These are phyloP conservation scores for Penaeus vannamei DNA, from an alignment of 1,140 invertebrate species.

Conservation along the genomic window DNA sequence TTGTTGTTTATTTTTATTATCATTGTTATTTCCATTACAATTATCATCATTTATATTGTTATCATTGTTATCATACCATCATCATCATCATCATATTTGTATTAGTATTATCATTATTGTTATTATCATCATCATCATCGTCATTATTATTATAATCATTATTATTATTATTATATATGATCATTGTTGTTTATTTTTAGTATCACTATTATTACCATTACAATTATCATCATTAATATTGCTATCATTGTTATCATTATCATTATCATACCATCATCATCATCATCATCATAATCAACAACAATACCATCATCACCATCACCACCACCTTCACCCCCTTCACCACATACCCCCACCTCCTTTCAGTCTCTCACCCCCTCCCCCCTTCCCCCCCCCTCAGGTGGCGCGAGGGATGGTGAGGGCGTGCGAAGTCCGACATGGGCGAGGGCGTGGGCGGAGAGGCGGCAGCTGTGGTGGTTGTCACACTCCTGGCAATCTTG, in stretches of 20 bases:
- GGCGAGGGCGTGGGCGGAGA: slow-evolving; percentile 31
- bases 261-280: background rate
- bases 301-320: background rate
- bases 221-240: background rate
- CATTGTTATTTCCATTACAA: no score
- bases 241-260: background rate
- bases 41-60: no score
- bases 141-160: background rate
- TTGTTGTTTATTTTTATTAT: background rate
- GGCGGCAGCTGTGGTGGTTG: slow-evolving; percentile 49
- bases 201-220: background rate
- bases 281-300: background rate
- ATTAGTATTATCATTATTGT: background rate
- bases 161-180: no score
- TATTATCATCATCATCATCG: background rate
- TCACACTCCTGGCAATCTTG: slow-evolving; percentile 35
- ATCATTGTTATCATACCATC: no score
- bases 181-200: background rate
- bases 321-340: background rate
- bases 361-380: background rate
- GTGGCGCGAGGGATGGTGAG: slow-evolving; percentile 19
- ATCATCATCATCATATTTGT: no score
- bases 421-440: background rate
- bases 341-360: background rate
- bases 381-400: background rate